phyloP scores from a whole-genome alignment of 2,113 vertebrate species.

The Uria aalge region DNA sequence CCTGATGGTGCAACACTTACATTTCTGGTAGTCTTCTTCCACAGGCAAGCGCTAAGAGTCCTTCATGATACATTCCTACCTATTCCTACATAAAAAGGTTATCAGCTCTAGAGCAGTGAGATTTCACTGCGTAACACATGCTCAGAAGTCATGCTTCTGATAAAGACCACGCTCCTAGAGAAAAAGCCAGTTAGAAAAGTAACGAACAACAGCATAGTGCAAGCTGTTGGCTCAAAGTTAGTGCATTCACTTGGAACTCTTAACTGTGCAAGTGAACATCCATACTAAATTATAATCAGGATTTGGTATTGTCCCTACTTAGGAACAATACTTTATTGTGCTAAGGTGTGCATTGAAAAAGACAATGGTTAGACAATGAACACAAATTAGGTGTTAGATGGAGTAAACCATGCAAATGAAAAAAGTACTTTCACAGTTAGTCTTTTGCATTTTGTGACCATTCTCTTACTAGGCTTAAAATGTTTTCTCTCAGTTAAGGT shows the following conservation, averaged over 20 bases:
- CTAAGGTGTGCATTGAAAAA: neutral
- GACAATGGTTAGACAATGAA: neutral
- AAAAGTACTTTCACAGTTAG: neutral
- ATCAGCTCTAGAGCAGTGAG: neutral
- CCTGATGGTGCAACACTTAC: neutral
- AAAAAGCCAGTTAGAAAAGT: neutral
- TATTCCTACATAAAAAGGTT: neutral
- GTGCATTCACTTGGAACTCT: neutral
- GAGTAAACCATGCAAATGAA: constrained; percentile 45
- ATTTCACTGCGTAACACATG: neutral
- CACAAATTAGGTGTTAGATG: constrained; percentile 28
- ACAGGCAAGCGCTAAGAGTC: neutral
- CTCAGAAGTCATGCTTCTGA: neutral
- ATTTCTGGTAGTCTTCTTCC: neutral
- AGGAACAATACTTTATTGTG: neutral
- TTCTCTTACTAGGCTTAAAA: neutral
- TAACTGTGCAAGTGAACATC: neutral
- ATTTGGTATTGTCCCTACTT: neutral
- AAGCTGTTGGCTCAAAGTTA: neutral
- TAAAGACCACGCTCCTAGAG: neutral
- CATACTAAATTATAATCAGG: neutral
- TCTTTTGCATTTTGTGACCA: neutral
- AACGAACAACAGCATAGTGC: neutral
- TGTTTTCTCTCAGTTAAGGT: neutral
- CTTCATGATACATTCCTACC: neutral